Base-by-base conservation (phyloP, 2,797 vertebrate species). In the Mareca strepera region DNA sequence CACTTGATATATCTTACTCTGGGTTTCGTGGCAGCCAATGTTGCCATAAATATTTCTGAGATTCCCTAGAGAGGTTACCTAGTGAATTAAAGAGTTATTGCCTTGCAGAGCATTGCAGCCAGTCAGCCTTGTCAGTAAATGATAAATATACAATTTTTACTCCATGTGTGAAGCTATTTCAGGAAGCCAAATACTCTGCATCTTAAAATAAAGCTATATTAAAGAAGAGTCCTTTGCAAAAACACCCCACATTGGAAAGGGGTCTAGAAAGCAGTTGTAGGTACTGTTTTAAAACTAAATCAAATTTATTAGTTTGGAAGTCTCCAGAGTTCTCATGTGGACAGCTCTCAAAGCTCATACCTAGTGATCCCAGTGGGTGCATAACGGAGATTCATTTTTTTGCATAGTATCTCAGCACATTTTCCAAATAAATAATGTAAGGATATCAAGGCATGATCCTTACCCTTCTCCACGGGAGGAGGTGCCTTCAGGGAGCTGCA, bases 361-460 rank as follows among this genome's bases (percentile, higher is more conserved):
- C 35, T 91, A 86, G 73, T 59, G 80, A 88, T 50, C 55, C 43
- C 55, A 66, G 67, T 33, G 53, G 31, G n/a, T 79, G 20, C 53
- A 17, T 52, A 75, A n/a, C 21, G 37, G n/a, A 73, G n/a, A 25
- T 25, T 69, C 18, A 70, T 92, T 88, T 87, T 68, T 72, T 68
- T 63, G 9, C 58, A 35, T 74, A 20, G 33, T 35, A 37, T 35
- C 33, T 60, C 56, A 60, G 35, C 48, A 18, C 73, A 73, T 69
- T 88, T 88, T 89, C 53, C 44, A 80, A 60, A 94, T 96, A 85
- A 93, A 80, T 75, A 52, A 92, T 20, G 39, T 46, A 73, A 73
- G 70, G 68, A 0, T 73, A 44, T 82, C 70, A 52, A 31, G 59
- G 17, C 50, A 25, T 29, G 28, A 81, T 64, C 31, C 31, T 86